Evolutionary conservation across 2,113 vertebrate species (phyloP), one percentile per base, ranked within the genome.

Genomic region (Cyprinodon tularosa): DNA sequence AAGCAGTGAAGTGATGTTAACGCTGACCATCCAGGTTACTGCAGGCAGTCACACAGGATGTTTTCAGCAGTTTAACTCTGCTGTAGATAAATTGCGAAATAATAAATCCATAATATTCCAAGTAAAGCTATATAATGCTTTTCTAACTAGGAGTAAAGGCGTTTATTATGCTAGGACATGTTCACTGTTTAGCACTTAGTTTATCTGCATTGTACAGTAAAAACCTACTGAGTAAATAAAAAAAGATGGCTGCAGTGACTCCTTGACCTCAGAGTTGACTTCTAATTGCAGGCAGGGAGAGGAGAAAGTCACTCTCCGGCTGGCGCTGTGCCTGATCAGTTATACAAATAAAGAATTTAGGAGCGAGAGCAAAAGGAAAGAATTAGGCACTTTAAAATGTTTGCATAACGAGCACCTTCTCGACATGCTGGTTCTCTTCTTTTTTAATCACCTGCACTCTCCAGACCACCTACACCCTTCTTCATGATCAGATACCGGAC

Each of bases 391-490:
- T 93, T 91, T 83, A 83, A 84, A 90, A 91, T 93, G 92, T 94
- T 93, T 94, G 94, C 93, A 94, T 95, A 94, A 94, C 85, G 85
- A 94, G 92, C 86, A 91, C 90, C 87, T 93, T 94, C 83, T 92
- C 76, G 14, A 42, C 42, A 74, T 86, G 82, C 70, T 70, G 86
- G 88, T 89, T 93, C 91, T 92, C 92, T 89, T 88, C 79, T 80
- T 91, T 57, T 90, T 94, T 94, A 95, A 95, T 95, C 93, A 95
- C 93, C 90, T 91, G 91, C 90, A 69, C 94, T 93, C 94, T 95
- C 92, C 91, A 95, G 92, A 93, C 94, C 94, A 94, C 94, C 94
- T 93, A 95, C 94, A 93, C 93, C 92, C 90, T 94, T 93, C 92
- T 94, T 93, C 93, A 92, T 84, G 91, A 94, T 94, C 93, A 92